Percentiles rank a stretch among this genome's conserved stretches.
These are phyloP conservation scores for Conchocele bisecta DNA, from an alignment of 2,888 invertebrate species.

Conservation along the genomic window DNA sequence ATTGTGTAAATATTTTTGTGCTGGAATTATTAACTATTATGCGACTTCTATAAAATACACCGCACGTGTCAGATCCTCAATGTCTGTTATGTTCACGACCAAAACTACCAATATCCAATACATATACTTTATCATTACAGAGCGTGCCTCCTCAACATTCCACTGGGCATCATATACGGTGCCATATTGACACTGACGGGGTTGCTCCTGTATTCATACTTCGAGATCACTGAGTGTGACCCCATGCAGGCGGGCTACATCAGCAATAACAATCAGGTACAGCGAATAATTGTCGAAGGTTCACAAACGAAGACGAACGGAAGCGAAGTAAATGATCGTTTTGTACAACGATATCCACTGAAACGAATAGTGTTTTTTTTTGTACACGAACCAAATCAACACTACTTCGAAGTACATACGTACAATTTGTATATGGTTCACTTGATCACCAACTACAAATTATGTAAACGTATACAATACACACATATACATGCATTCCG, in stretches of 20 bases:
- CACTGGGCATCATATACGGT: not conserved
- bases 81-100: not conserved
- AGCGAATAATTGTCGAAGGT: not conserved
- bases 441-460: too few relatives aligned
- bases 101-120: not conserved
- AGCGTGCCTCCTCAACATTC: not conserved
- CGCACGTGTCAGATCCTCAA: not conserved
- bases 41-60: too few relatives aligned
- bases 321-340: too few relatives aligned
- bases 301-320: not conserved
- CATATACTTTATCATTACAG: not conserved
- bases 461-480: too few relatives aligned
- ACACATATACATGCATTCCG: not conserved
- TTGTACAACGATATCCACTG: too few relatives aligned
- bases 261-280: slow-evolving; percentile 4
- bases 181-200: not conserved
- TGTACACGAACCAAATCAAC: too few relatives aligned
- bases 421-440: too few relatives aligned
- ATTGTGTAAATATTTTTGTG: too few relatives aligned
- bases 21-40: too few relatives aligned
- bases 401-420: too few relatives aligned
- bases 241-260: not conserved
- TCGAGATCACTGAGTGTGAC: not conserved
- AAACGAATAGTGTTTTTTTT: too few relatives aligned
- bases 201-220: slow-evolving; percentile 2